Conservation (phyloP, 2,888 invertebrate species). For the Pristionchus arcanus region DNA sequence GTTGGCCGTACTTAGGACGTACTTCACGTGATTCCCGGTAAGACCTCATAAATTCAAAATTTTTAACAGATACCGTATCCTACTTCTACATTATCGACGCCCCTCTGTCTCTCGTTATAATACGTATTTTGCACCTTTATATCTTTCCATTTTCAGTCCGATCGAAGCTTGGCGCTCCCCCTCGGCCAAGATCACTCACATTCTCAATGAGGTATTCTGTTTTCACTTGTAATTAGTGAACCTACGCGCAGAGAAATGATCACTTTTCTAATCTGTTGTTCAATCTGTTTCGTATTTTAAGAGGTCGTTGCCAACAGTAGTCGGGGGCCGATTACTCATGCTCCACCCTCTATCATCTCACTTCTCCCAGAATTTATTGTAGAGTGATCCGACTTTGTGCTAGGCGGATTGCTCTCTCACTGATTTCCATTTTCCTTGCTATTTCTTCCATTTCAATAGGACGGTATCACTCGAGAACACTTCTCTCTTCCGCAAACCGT, state of each 20-base stretch:
- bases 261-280: constrained; percentile 36
- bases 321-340: constrained; percentile 13
- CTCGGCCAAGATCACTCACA: constrained; percentile 14
- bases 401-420: constrained; percentile 40
- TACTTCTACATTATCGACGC: not conserved
- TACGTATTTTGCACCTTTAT: not conserved
- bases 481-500: not conserved
- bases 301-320: constrained; percentile 11
- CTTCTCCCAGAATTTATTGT: not conserved
- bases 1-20: no score
- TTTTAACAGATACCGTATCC: not conserved
- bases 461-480: constrained; percentile 17
- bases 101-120: not conserved
- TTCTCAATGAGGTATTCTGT: constrained; percentile 41
- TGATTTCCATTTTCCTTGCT: constrained; percentile 6
- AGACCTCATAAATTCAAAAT: not conserved
- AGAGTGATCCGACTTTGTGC: not conserved
- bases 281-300: constrained; percentile 22
- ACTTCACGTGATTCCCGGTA: not conserved
- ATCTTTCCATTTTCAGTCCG: not conserved
- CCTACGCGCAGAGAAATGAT: constrained; percentile 48
- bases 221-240: constrained; percentile 33
- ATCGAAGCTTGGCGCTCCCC: not conserved
- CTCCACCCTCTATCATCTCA: constrained; percentile 32
- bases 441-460: not conserved